Evolutionary conservation across 2,113 vertebrate species (phyloP).

Genomic region (Sphyrna mokarran): DNA sequence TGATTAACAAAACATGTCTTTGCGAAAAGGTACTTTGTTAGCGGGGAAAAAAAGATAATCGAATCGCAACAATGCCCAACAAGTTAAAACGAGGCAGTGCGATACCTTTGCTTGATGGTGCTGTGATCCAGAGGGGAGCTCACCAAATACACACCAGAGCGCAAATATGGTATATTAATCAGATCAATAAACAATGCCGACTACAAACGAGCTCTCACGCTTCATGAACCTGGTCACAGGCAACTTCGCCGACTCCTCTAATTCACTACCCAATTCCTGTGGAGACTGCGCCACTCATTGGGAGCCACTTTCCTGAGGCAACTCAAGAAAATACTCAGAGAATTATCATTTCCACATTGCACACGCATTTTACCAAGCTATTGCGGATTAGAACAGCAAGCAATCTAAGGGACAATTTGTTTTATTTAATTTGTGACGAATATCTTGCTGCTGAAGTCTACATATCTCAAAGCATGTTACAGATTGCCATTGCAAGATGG

Average conservation of each 20-base stretch:
- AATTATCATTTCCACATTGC: slow-evolving; percentile 6
- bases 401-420: background rate
- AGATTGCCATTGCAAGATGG: background rate
- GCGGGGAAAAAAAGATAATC: background rate
- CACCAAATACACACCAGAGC: background rate
- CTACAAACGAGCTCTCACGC: background rate
- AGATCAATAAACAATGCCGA: slow-evolving; percentile 6
- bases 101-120: background rate
- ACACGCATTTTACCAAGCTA: background rate
- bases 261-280: no score
- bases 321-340: background rate
- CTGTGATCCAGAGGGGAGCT: background rate
- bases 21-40: slow-evolving; percentile 26
- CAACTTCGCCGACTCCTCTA: background rate
- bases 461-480: background rate
- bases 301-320: background rate
- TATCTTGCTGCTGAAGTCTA: background rate
- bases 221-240: slow-evolving; percentile 13
- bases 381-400: background rate
- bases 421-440: background rate
- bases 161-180: slow-evolving; percentile 15
- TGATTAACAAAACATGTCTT: slow-evolving; percentile 37
- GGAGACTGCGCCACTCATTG: background rate
- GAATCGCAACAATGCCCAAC: slow-evolving; percentile 20
- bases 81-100: slow-evolving; percentile 15